A percentile compares a stretch with the other conserved stretches of the same genome.
phyloP scores from a whole-genome alignment of 2,113 vertebrate species.

The Dolichotis patagonum region DNA sequence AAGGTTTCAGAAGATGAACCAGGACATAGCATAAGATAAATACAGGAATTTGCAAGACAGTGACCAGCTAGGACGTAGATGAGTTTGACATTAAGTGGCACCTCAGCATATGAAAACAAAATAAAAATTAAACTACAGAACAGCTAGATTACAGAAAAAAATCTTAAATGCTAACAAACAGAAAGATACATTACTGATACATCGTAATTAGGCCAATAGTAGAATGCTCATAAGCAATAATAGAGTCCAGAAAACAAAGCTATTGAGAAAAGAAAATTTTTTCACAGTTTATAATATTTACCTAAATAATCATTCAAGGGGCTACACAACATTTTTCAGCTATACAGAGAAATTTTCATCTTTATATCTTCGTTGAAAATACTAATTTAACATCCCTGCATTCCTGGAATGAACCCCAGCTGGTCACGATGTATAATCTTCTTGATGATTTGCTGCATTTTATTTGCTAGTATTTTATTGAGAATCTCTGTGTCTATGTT shows the following conservation, averaged over 20 bases:
- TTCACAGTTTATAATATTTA: background rate
- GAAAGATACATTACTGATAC: background rate
- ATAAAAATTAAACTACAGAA: background rate
- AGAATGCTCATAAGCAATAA: slow-evolving; percentile 20
- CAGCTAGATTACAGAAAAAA: slow-evolving; percentile 4
- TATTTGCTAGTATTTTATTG: too few relatives aligned
- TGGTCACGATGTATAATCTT: too few relatives aligned
- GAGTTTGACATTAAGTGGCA: background rate
- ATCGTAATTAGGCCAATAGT: slow-evolving; percentile 12
- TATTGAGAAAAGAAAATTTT: background rate
- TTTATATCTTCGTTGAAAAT: background rate
- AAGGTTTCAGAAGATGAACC: background rate
- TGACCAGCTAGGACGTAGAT: background rate
- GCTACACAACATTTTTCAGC: slow-evolving; percentile 9
- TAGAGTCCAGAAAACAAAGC: background rate
- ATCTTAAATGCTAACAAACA: background rate
- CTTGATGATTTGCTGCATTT: too few relatives aligned
- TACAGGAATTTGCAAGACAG: background rate
- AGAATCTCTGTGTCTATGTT: too few relatives aligned
- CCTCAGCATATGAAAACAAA: background rate
- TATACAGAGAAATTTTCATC: background rate
- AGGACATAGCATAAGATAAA: background rate
- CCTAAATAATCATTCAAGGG: background rate
- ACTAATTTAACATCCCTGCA: too few relatives aligned
- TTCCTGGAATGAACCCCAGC: too few relatives aligned